phyloP scores from a whole-genome alignment of 2,888 invertebrate species.

The Drosophila borealis region DNA sequence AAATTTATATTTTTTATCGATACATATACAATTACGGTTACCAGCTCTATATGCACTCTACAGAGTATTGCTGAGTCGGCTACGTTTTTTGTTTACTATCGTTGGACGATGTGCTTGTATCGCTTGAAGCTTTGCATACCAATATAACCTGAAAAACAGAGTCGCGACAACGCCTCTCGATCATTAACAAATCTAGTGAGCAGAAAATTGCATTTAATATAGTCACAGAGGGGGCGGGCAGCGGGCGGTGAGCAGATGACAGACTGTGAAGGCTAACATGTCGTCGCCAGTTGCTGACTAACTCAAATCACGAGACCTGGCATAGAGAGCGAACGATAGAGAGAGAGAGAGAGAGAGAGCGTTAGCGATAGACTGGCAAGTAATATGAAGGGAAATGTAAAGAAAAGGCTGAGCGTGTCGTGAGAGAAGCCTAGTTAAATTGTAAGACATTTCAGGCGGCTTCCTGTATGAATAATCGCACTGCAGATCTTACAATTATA shows the following conservation, averaged over 20 bases:
- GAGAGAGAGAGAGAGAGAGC: neutral
- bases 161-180: slow-evolving; percentile 37
- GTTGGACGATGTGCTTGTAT: slow-evolving; percentile 9
- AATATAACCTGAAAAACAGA: slow-evolving; percentile 31
- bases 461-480: slow-evolving; percentile 10
- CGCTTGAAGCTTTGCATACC: slow-evolving; percentile 44
- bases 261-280: slow-evolving; percentile 18
- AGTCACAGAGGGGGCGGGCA: slow-evolving; percentile 5
- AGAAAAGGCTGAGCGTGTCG: neutral
- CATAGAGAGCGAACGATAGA: neutral
- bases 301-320: slow-evolving; percentile 65
- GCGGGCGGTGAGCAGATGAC: slow-evolving; percentile 17
- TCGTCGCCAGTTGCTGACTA: slow-evolving; percentile 47
- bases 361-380: neutral
- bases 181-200: slow-evolving; percentile 66
- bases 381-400: neutral
- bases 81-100: neutral
- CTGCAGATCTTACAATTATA: slow-evolving; percentile 6
- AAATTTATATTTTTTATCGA: neutral
- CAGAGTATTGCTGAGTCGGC: neutral
- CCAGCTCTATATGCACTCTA: neutral
- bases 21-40: no score
- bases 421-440: slow-evolving; percentile 3
- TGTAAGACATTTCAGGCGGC: slow-evolving; percentile 7
- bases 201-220: slow-evolving; percentile 68